A percentile compares a stretch with the other conserved stretches of the same genome.
phyloP scores from a whole-genome alignment of 1,140 invertebrate species.

The Aphis gossypii region DNA sequence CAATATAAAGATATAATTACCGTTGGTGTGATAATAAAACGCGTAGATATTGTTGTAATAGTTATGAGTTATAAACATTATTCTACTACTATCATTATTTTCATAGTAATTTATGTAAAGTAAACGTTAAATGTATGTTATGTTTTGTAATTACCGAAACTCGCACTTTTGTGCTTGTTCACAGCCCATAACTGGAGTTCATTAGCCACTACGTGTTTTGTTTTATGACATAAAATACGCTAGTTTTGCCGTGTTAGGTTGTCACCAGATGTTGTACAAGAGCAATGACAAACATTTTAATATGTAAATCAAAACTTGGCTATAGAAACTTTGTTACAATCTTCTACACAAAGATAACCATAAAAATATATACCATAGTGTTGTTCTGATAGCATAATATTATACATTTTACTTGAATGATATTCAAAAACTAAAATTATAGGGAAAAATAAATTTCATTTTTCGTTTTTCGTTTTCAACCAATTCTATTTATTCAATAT shows the following conservation, averaged over 20 bases:
- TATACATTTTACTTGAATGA: not conserved
- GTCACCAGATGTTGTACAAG: not conserved
- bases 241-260: not conserved
- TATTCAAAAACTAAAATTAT: not conserved
- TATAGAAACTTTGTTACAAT: constrained; percentile 1
- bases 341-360: not conserved
- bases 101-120: not conserved
- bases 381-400: not conserved
- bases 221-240: constrained; percentile 7
- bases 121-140: not conserved
- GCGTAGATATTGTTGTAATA: not conserved
- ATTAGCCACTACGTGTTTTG: not conserved
- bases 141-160: not conserved
- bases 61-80: not conserved
- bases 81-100: not conserved
- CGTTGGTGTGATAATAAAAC: not conserved
- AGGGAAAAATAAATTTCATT: not conserved
- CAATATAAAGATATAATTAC: not conserved
- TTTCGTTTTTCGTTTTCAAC: not conserved
- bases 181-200: not conserved
- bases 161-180: constrained; percentile 23
- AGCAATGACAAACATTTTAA: not conserved
- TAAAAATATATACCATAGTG: not conserved
- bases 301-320: constrained; percentile 8
- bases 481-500: not conserved